A percentile compares a stretch with the other conserved stretches of the same genome.
These are phyloP conservation scores for Drosophila ananassae DNA, from an alignment of 1,140 invertebrate species.

Conservation along the genomic window DNA sequence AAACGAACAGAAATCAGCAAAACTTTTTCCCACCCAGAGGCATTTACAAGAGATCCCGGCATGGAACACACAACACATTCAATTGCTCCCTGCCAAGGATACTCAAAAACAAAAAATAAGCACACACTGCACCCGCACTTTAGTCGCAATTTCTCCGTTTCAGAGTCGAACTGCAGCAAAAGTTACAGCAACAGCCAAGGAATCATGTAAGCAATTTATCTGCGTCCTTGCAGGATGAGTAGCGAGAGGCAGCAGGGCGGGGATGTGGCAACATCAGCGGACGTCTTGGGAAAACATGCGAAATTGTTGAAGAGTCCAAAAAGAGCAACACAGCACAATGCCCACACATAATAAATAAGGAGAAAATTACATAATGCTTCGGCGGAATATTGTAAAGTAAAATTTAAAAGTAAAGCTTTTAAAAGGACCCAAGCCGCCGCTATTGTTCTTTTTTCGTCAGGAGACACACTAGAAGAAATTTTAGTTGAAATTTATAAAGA, in stretches of 20 bases:
- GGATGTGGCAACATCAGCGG: slow-evolving; percentile 15
- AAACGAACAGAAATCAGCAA: slow-evolving; percentile 41
- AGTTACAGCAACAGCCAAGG: slow-evolving; percentile 24
- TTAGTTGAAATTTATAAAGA: neutral
- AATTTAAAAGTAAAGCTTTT: slow-evolving; percentile 7
- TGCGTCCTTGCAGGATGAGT: slow-evolving; percentile 48
- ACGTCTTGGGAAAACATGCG: slow-evolving; percentile 58
- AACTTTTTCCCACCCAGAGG: slow-evolving; percentile 50
- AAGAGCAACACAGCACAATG: slow-evolving; percentile 35
- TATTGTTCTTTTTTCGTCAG: slow-evolving; percentile 52
- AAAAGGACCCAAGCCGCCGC: slow-evolving; percentile 15
- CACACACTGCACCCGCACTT: slow-evolving; percentile 25
- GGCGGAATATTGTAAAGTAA: slow-evolving; percentile 19
- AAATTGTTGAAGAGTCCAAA: slow-evolving; percentile 57
- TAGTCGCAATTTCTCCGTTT: neutral
- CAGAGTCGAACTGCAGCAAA: slow-evolving; percentile 27
- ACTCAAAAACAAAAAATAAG: neutral
- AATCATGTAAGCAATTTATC: slow-evolving; percentile 71
- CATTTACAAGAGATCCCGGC: slow-evolving; percentile 49
- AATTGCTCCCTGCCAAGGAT: slow-evolving; percentile 16
- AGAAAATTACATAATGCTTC: slow-evolving; percentile 52
- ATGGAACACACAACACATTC: slow-evolving; percentile 36
- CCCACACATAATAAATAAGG: slow-evolving; percentile 58
- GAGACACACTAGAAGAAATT: slow-evolving; percentile 7
- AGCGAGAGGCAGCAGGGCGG: neutral